A percentile compares a stretch with the other conserved stretches of the same genome.
Conservation (phyloP, 2,797 vertebrate genomes). For the Lutjanus argentimaculatus region DNA sequence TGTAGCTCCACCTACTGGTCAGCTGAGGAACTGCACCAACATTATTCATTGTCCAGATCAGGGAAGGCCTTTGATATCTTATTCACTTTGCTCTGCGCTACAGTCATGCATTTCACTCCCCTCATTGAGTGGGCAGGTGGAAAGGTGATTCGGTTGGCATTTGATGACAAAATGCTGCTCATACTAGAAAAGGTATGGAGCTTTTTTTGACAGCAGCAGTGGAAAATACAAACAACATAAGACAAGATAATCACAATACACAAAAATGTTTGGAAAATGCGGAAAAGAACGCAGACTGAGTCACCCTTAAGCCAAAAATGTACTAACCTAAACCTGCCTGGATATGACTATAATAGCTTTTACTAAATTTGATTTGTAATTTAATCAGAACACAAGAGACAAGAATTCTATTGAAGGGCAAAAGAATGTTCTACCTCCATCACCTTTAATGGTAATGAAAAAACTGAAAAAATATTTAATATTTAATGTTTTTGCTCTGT, state of each 20-base stretch:
- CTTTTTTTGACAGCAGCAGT: neutral
- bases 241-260: too few species aligned
- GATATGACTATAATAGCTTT: neutral
- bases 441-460: neutral
- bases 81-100: neutral
- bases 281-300: too few species aligned
- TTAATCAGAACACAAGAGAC: constrained; percentile 1
- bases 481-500: neutral
- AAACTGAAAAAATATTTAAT: neutral
- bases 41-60: constrained; percentile 13
- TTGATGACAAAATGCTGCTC: constrained; percentile 8
- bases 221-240: neutral
- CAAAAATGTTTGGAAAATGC: neutral
- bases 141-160: neutral
- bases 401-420: neutral
- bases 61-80: constrained; percentile 1
- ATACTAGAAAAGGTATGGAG: neutral
- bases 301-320: neutral
- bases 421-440: neutral
- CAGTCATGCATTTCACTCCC: neutral
- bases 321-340: neutral
- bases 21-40: constrained; percentile 29
- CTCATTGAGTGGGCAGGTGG: neutral
- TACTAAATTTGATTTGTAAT: neutral
- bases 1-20: constrained; percentile 68